Base-by-base conservation (phyloP, 2,888 invertebrate species). In the Cataglyphis cursor region DNA sequence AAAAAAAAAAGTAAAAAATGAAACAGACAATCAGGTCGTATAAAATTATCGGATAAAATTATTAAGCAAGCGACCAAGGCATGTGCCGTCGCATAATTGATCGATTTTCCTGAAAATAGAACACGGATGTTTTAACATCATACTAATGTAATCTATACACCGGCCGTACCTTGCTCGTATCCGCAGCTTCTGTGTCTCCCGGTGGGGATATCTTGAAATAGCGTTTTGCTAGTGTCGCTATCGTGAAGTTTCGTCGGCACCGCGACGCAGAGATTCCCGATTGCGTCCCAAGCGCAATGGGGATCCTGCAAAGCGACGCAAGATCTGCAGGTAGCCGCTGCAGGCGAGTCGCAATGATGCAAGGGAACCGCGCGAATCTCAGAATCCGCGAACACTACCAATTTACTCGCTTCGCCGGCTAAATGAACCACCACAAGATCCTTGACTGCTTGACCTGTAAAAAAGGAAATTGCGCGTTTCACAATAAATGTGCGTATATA, bases 301-400 rank as follows among this genome's bases (percentile, higher is more conserved):
- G 99, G 99, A 95, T 99, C 99, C 95, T 99, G 98, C 84, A 99
- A 96, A 48, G 97, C 97, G 4, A 99, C 97, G 95, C 99, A 99
- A 90, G 97, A 97, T 87, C 97, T 97, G 95, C 95, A 97, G 95
- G 95, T 95, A 88, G 90, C 91, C 31, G 93, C 94, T 41, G 92
- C 83, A 0, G 89, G 84, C 10, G 93, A 93, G 86, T 95, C 95
- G 94, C 99, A 99, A 92, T 99, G 97, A 91, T 98, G 97, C 76
- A 99, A 95, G 18, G 98, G 97, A 76, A 99, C 96, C 18, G 98
- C 97, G 90, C 97, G 97, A 83, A 99, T 97, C 92, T 98, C 97
- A 90, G 98, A 97, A 92, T 97, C 97, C 62, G 98, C 98, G 28
- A 99, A 97, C 44, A 99, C 98, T 74, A 99, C 97, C 74, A 99